These are phyloP conservation scores for Camponotus fellah DNA, from an alignment of 2,888 invertebrate genomes.

Conservation along the genomic window DNA sequence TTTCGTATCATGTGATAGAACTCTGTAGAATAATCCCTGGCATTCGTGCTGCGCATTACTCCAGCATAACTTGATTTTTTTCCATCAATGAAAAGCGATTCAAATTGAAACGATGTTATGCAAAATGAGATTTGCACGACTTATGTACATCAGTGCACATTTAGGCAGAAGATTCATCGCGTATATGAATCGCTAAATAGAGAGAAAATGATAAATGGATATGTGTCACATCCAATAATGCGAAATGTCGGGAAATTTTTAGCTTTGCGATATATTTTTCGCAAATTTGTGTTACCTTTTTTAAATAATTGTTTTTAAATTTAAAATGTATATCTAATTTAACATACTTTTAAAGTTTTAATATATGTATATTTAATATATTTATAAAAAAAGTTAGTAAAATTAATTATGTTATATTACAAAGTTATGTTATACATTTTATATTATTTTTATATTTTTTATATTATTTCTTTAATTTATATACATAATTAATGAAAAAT, in stretches of 20 bases:
- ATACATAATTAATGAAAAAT: not conserved
- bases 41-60: not conserved
- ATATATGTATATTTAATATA: too few relatives aligned
- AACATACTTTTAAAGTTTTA: too few relatives aligned
- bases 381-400: not conserved
- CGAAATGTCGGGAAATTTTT: not conserved
- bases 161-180: not conserved
- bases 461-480: not conserved
- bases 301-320: conserved; percentile 1
- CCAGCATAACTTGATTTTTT: conserved; percentile 26
- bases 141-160: not conserved
- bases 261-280: not conserved
- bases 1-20: conserved; percentile 16
- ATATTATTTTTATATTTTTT: not conserved
- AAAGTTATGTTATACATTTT: not conserved
- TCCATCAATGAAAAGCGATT: not conserved
- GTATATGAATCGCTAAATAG: not conserved
- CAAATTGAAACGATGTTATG: conserved; percentile 3
- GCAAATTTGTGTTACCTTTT: not conserved
- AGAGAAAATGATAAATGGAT: conserved; percentile 19
- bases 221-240: conserved; percentile 18
- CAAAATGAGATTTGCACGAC: conserved; percentile 7
- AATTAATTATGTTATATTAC: not conserved
- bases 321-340: not conserved
- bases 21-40: conserved; percentile 16